Base-by-base conservation (phyloP, 1,140 invertebrate genomes). In the Xylocopa sonorina region DNA sequence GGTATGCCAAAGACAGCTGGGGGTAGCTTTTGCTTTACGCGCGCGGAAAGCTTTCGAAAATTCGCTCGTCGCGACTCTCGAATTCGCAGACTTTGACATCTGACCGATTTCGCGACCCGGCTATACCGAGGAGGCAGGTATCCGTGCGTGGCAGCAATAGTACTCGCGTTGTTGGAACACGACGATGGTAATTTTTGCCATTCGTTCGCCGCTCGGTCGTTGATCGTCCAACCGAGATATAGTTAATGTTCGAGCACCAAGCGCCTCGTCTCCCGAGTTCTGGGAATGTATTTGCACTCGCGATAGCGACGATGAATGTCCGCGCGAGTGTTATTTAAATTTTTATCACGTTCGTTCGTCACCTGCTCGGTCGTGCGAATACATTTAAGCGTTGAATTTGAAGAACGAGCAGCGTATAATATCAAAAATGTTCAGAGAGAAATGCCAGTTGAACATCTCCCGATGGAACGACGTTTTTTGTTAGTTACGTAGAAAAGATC, bases 241-340 rank as follows among this genome's bases (percentile, higher is more conserved):
- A 14, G 43, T 18, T 66, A 75, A 75, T 55, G 73, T 67, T 55
- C 41, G 50, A 67, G 50, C 72, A 38, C 43, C 41, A 27, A 18
- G 12, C 53, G 32, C 18, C 46, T 46, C 7, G 34, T 67, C 73
- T 55, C 60, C n/a, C 9, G 43, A 51, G 58, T 63, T 48, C 51
- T 50, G 2, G 27, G 27, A 76, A 68, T 41, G 32, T 66, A 43
- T 68, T 69, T 48, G 63, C 62, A 41, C 50, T 57, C 16, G 64
- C 53, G 64, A 77, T 69, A 69, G 43, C n/a, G 48, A 38, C 74
- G 74, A 77, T 58, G 64, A 69, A 77, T 58, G 63, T 32, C 38
- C 62, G 34, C 46, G 12, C 21, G 0, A 34, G 38, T 75, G 18
- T 75, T 75, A 67, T 75, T 75, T 32, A 43, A 67, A 75, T 75